Evolutionary conservation across 2,888 invertebrate genomes (phyloP).

Genomic region (Vesta saturnalis): DNA sequence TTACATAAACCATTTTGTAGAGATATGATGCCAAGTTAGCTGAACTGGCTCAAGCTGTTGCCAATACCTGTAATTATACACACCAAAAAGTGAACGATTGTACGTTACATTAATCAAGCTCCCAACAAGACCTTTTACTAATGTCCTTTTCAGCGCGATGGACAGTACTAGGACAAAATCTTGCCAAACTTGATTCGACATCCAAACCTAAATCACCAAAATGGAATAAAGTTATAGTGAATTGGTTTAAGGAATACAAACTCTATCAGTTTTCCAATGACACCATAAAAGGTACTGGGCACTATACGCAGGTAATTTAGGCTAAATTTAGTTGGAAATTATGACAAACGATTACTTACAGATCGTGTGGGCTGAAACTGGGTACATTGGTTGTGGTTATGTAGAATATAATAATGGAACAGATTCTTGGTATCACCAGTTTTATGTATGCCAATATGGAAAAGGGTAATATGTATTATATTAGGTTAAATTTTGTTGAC

Average conservation of each 20-base stretch:
- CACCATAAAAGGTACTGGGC: background rate
- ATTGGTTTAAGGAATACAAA: constrained; percentile 1
- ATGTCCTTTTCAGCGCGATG: background rate
- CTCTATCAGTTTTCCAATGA: background rate
- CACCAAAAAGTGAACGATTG: background rate
- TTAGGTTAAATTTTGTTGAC: no score
- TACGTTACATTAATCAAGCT: background rate
- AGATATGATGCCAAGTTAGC: background rate
- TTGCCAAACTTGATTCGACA: background rate
- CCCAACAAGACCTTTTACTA: background rate
- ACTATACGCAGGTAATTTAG: background rate
- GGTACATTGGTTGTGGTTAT: background rate
- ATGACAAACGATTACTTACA: background rate
- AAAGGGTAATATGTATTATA: no score
- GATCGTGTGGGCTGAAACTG: background rate
- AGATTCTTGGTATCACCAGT: background rate
- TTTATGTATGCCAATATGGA: constrained; percentile 3
- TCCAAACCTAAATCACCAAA: background rate
- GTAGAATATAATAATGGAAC: background rate
- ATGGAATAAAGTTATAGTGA: background rate
- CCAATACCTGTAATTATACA: background rate
- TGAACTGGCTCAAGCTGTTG: background rate
- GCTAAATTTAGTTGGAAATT: background rate
- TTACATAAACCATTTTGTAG: background rate
- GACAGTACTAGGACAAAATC: background rate